Conservation (phyloP, 1,140 invertebrate genomes). For the Batillaria attramentaria region DNA sequence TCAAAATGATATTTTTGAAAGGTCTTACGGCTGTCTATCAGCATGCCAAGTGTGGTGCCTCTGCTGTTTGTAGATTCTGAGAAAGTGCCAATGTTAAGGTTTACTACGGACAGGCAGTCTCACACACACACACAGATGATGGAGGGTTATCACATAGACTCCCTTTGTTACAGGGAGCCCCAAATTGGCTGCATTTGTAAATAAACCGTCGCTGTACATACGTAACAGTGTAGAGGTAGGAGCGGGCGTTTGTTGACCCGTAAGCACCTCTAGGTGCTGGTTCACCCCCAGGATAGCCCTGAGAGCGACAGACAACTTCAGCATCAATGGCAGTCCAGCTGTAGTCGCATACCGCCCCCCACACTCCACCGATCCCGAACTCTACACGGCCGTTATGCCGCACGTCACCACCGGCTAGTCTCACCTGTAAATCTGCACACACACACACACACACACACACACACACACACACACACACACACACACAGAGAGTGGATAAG, state of each 20-base stretch:
- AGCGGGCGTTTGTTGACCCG: not conserved
- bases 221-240: not conserved
- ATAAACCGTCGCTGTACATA: too few relatives aligned
- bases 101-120: too few relatives aligned
- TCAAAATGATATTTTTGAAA: too few relatives aligned
- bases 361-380: not conserved
- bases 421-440: slow-evolving; percentile 8
- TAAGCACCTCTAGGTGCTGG: not conserved
- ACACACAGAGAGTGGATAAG: not conserved
- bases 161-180: too few relatives aligned
- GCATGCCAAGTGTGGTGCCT: too few relatives aligned
- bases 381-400: not conserved
- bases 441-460: slow-evolving; percentile 3
- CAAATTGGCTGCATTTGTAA: too few relatives aligned
- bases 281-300: not conserved
- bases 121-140: too few relatives aligned
- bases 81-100: too few relatives aligned
- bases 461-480: not conserved
- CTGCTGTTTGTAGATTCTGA: too few relatives aligned
- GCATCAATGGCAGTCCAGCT: not conserved
- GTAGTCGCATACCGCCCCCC: slow-evolving; percentile 25
- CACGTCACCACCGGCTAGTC: not conserved
- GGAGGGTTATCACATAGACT: too few relatives aligned
- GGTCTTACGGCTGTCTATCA: too few relatives aligned
- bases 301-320: slow-evolving; percentile 16